Conservation (phyloP, 2,113 vertebrate species). For the Oryctolagus cuniculus region mOryCun1.1 NC_091442.1:38456501-38457000, state of each 20-base stretch:
- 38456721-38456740: constrained; percentile 98
- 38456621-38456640: constrained; percentile 20
- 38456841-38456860: neutral
- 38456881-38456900: constrained; percentile 66
- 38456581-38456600: neutral
- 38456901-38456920: constrained; percentile 50
- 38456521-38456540: too few species aligned
- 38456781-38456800: constrained; percentile 41
- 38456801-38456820: neutral
- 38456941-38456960: neutral
- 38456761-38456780: constrained; percentile 88
- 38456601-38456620: neutral
- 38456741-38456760: constrained; percentile 99
- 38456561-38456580: neutral
- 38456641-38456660: constrained; percentile 96
- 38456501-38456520: too few species aligned
- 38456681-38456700: constrained; percentile 99
- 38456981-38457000: constrained; percentile 60
- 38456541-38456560: too few species aligned
- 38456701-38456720: constrained; percentile 96
- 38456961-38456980: neutral
- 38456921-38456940: constrained; percentile 50
- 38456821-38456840: constrained; percentile 7
- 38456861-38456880: neutral
- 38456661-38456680: constrained; percentile 99